These are phyloP conservation scores for Oreortyx pictus DNA, from an alignment of 2,797 vertebrate species.

Conservation along the genomic window DNA sequence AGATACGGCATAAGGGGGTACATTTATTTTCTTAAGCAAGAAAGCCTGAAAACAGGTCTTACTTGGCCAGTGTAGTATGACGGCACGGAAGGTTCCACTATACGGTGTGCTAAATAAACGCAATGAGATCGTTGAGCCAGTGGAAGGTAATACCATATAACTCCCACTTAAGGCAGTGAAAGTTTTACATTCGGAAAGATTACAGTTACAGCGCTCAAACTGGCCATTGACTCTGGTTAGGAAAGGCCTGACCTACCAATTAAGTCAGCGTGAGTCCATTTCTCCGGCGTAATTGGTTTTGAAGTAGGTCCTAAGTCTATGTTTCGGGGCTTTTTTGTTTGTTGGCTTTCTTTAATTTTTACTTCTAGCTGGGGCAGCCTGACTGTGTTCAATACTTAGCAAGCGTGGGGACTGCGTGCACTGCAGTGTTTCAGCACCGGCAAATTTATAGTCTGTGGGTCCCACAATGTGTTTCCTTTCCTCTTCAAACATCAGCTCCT, in stretches of 20 bases:
- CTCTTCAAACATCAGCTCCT: neutral
- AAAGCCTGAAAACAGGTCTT: neutral
- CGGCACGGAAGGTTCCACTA: neutral
- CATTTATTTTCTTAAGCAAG: neutral
- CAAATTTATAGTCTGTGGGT: neutral
- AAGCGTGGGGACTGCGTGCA: neutral
- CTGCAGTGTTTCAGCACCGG: neutral
- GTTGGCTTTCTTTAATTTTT: neutral
- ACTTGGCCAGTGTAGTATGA: neutral
- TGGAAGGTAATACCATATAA: neutral
- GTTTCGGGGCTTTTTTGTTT: neutral
- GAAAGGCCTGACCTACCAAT: neutral
- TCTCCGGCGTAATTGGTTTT: neutral
- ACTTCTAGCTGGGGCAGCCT: neutral
- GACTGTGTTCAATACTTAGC: neutral
- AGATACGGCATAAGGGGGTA: neutral
- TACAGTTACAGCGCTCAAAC: neutral
- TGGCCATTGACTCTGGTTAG: neutral
- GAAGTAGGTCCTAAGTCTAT: neutral
- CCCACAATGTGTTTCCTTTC: neutral
- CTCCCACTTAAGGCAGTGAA: neutral
- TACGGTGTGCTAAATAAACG: neutral
- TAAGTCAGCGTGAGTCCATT: neutral
- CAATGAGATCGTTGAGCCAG: neutral
- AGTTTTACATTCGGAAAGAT: neutral